Evolutionary conservation across 1,140 invertebrate genomes (phyloP), one percentile per base, ranked within the genome.

Genomic region (Eufriesea mexicana): DNA sequence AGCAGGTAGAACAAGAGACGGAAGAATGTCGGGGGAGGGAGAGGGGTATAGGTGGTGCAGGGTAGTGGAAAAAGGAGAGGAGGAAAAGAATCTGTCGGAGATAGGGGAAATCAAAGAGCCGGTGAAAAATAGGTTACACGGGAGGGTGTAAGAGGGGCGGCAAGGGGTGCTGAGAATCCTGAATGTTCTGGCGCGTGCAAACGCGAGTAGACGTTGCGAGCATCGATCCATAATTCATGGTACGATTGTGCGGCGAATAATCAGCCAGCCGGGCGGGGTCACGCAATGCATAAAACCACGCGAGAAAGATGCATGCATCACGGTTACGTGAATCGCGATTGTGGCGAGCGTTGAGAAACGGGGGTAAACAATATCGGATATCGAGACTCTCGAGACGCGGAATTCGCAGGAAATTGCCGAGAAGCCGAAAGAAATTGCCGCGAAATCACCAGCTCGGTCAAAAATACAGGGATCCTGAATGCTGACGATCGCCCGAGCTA

Each of bases 181-280:
- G 51, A 35, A 72, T 78, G 68, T 54, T 57, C 57, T 74, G 42
- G 35, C 72, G 67, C 51, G 80, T 76, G 59, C 59, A 59, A 72
- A 84, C 62, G 49, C 59, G 62, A 55, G 47, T 55, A 84, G 70
- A 67, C 25, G 78, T 55, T n/a, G 62, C 59, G 75, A 16, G 64
- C 47, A 74, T 62, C 67, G 55, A 84, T 86, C 72, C 77, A 84
- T 86, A 84, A 84, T 86, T 86, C 85, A 86, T 84, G 59, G 35
- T 84, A 57, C 59, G 55, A 84, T 79, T 78, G 70, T 74, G 76
- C 45, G 23, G 66, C 67, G 68, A 79, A 84, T 64, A 76, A 78
- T 86, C 84, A 81, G 72, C 61, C 47, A 54, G 35, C 25, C 66
- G 20, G 57, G 55, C 68, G 81, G 75, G 78, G 68, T 78, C 75